Base-by-base conservation (phyloP, 92 coral and sea anemone species). In the Bergia sp. region DNA sequence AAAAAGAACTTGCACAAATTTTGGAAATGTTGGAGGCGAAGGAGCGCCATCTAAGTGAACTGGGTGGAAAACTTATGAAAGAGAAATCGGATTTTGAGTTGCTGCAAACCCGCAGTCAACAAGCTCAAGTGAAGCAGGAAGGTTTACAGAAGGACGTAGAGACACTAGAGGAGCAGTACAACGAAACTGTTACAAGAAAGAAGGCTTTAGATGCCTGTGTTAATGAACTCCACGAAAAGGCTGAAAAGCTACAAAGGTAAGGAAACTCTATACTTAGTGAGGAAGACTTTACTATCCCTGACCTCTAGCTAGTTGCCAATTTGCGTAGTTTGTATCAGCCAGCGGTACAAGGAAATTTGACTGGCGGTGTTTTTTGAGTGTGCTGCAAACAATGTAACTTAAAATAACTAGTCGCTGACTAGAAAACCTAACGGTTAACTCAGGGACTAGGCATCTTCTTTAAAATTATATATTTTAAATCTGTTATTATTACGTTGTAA, bases 221-320 rank as follows among this genome's bases (percentile, higher is more conserved):
- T 39, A n/a, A 16, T 5, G 88, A 69, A 43, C 42, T 91, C 85
- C 50, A 81, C 55, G 85, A 81, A 21, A 87, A 88, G 39, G 76
- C 67, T 15, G 77, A 91, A 8, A 50, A 20, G 38, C 47, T 82
- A 49, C 78, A 82, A 66, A 66, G 88, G 93, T 91, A 66, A 81
- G 82, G 0, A 20, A 3, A 1, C 16, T 40, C 29, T 45, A 10
- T 13, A 85, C 53, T 61, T 61, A 47, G 8, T 47, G 4, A 0
- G 29, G 29, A 29, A 29, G 29, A 29, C 29, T 29, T 29, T 29
- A 29, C 29, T 29, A 29, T 29, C 29, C 29, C 29, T 29, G 29
- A 29, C 29, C 29, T 29, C 29, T 29, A 29, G 29, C 29, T 29
- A 29, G 29, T 29, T 29, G 29, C 29, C 29, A 29, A 29, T 29